These are phyloP conservation scores for Parnassius smintheus DNA, from an alignment of 2,888 invertebrate genomes.

Conservation along the genomic window DNA sequence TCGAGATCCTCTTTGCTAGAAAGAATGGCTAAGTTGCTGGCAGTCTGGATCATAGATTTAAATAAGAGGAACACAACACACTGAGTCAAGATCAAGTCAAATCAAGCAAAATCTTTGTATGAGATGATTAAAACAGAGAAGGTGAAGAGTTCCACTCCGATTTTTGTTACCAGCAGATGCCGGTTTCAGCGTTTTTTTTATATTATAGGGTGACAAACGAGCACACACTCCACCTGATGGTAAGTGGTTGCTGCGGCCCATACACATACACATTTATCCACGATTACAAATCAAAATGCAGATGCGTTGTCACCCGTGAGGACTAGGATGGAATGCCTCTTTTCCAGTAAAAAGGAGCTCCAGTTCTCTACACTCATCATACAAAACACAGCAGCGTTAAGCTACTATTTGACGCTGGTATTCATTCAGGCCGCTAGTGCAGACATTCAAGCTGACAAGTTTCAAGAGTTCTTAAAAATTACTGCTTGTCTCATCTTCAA, in stretches of 20 bases:
- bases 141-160: conserved; percentile 5
- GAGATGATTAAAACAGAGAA: conserved; percentile 15
- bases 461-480: conserved; percentile 3
- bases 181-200: conserved; percentile 29
- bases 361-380: too few species aligned
- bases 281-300: too few species aligned
- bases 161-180: conserved; percentile 32
- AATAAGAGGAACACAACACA: conserved; percentile 21
- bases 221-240: too few species aligned
- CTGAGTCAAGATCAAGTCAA: conserved; percentile 18
- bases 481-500: conserved; percentile 13
- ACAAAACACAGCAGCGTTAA: too few species aligned
- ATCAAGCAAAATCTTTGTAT: conserved; percentile 13
- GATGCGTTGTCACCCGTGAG: too few species aligned
- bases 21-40: background rate
- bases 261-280: too few species aligned
- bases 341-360: too few species aligned
- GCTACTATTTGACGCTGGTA: too few species aligned
- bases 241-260: too few species aligned
- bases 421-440: conserved; percentile 31
- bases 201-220: too few species aligned
- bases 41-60: conserved; percentile 5
- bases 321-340: too few species aligned
- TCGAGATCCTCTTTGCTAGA: too few species aligned
- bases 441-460: conserved; percentile 27